These are phyloP conservation scores for Limnephilus lunatus DNA, from an alignment of 2,888 invertebrate species.

Conservation along the genomic window DNA sequence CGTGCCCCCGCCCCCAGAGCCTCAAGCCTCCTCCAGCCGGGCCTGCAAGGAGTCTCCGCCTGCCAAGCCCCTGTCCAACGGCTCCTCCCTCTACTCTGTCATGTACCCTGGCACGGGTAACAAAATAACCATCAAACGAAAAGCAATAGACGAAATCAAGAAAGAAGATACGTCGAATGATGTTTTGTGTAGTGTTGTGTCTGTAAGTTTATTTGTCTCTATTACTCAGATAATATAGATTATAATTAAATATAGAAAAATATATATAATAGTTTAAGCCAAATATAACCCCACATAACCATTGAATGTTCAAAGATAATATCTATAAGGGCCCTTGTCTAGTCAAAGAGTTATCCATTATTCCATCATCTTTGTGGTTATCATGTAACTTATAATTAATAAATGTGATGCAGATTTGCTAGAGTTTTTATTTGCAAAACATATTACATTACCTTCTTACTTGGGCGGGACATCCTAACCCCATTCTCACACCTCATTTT, in stretches of 20 bases:
- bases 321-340: neutral
- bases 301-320: slow-evolving; percentile 20
- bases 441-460: slow-evolving; percentile 17
- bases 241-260: neutral
- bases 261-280: neutral
- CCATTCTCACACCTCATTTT: neutral
- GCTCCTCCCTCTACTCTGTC: slow-evolving; percentile 84
- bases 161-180: slow-evolving; percentile 68
- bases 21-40: slow-evolving; percentile 63
- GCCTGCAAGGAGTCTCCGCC: slow-evolving; percentile 64
- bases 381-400: slow-evolving; percentile 39
- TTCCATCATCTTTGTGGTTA: slow-evolving; percentile 19
- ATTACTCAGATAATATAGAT: slow-evolving; percentile 41
- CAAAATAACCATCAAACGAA: slow-evolving; percentile 90
- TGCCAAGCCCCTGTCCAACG: slow-evolving; percentile 75
- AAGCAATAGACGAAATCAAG: slow-evolving; percentile 80
- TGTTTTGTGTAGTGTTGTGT: slow-evolving; percentile 44
- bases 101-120: slow-evolving; percentile 89
- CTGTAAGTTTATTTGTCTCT: slow-evolving; percentile 49
- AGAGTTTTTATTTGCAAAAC: slow-evolving; percentile 42
- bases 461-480: neutral
- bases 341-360: slow-evolving; percentile 9
- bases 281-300: slow-evolving; percentile 18
- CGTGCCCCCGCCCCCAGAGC: slow-evolving; percentile 69
- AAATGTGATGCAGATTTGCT: slow-evolving; percentile 43